These are phyloP conservation scores for Platypus cylindrus DNA, from an alignment of 2,888 invertebrate genomes.

Conservation along the genomic window DNA sequence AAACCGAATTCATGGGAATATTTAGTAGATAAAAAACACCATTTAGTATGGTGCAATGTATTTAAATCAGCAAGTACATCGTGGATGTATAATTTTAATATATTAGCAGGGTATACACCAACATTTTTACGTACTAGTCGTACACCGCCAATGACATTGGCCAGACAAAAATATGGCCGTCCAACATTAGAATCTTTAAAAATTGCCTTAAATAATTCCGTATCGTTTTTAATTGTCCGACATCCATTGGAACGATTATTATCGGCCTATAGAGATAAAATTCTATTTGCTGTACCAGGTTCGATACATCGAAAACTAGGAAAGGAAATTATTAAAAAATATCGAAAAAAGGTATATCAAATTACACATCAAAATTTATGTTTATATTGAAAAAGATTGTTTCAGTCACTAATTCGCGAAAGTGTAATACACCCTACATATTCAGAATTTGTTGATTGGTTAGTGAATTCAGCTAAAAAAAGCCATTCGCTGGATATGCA, in stretches of 20 bases:
- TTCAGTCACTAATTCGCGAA: neutral
- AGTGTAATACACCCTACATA: conserved; percentile 46
- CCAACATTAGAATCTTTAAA: conserved; percentile 57
- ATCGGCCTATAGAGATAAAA: conserved; percentile 74
- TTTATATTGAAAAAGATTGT: neutral
- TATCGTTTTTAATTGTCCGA: conserved; percentile 69
- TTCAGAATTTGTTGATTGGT: conserved; percentile 67
- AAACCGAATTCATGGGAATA: conserved; percentile 79
- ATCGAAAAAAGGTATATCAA: conserved; percentile 42
- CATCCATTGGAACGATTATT: conserved; percentile 71
- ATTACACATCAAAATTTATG: neutral
- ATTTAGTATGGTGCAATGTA: conserved; percentile 73
- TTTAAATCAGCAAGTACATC: conserved; percentile 81
- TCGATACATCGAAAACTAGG: conserved; percentile 73
- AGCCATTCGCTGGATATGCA: conserved; percentile 68
- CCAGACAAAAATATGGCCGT: conserved; percentile 66
- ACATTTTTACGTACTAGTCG: conserved; percentile 65
- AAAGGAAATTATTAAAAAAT: conserved; percentile 61
- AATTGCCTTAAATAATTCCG: conserved; percentile 56
- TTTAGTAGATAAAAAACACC: conserved; percentile 65
- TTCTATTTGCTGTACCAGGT: conserved; percentile 70
- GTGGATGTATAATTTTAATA: conserved; percentile 85
- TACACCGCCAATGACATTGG: conserved; percentile 63
- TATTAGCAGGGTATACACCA: conserved; percentile 69
- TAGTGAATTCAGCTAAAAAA: conserved; percentile 54